Evolutionary conservation across 1,140 invertebrate genomes (phyloP), one percentile per base, ranked within the genome.

Genomic region (Spodoptera litura): DNA sequence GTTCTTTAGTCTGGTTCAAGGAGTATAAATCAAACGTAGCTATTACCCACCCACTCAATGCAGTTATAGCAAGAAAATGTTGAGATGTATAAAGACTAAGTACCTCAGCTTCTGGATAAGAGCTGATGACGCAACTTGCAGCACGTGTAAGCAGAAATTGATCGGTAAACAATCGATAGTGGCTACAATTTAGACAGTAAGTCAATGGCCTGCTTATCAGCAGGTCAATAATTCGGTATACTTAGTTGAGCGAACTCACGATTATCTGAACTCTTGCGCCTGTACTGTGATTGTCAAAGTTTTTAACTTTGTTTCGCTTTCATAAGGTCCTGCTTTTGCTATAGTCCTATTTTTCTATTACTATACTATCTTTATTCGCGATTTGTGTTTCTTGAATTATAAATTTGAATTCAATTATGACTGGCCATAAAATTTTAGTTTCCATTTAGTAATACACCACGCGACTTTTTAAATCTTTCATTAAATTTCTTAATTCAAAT

Each of bases 201-300:
- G 80, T 84, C 78, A 82, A 80, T 31, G 78, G 66, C 80, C 64
- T 56, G 74, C 78, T 84, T 84, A 84, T 84, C 83, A 66, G 4
- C 59, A 31, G 83, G 83, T 84, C 83, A 84, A 56, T 62, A 78
- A 72, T 81, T 56, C 51, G 5, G 56, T 72, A 66, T 61, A 76
- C 61, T 81, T 78, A 77, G 80, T 82, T 82, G 77, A 78, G 72
- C 77, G 80, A 79, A 79, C 78, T 78, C 75, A 51, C 52, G 51
- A 76, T 80, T 79, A 79, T 73, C 70, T 64, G 55, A 51, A 31
- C 51, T 61, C 38, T 74, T 78, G 49, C 77, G 71, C 20, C 15
- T 11, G n/a, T 1, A 13, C 38, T 58, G 68, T 11, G 77, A n/a
- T 58, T 44, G 55, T 72, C 80, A 79, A 81, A 81, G 70, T 78